phyloP scores from a whole-genome alignment of 2,888 invertebrate species.

The Baccha elongata region DNA sequence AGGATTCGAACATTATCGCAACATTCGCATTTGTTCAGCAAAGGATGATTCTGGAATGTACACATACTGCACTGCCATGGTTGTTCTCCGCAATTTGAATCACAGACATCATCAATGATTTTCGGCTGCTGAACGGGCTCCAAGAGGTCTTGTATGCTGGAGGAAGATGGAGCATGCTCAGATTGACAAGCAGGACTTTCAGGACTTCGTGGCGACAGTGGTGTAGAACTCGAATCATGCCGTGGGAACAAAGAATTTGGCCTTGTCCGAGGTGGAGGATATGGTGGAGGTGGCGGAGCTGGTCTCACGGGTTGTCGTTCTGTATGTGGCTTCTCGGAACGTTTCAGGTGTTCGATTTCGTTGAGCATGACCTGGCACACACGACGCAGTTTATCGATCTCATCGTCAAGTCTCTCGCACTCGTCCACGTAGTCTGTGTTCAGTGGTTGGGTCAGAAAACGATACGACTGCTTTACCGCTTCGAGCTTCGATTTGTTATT shows the following conservation, averaged over 20 bases:
- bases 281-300: slow-evolving; percentile 59
- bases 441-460: slow-evolving; percentile 35
- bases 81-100: slow-evolving; percentile 27
- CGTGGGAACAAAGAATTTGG: slow-evolving; percentile 33
- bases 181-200: slow-evolving; percentile 24
- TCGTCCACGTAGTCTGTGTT: slow-evolving; percentile 46
- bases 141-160: not conserved
- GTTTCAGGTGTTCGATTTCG: slow-evolving; percentile 52
- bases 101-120: slow-evolving; percentile 14
- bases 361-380: slow-evolving; percentile 48
- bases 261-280: slow-evolving; percentile 34
- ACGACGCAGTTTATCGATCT: slow-evolving; percentile 48
- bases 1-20: slow-evolving; percentile 57
- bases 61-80: slow-evolving; percentile 67
- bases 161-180: not conserved
- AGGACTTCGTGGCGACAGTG: slow-evolving; percentile 18
- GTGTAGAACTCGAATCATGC: not conserved
- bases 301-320: slow-evolving; percentile 54
- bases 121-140: slow-evolving; percentile 19
- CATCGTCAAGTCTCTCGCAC: slow-evolving; percentile 47
- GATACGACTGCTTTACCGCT: slow-evolving; percentile 30
- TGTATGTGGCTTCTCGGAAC: not conserved
- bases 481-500: slow-evolving; percentile 50
- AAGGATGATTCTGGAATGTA: slow-evolving; percentile 66
- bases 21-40: slow-evolving; percentile 62